Percentiles rank a stretch among this genome's conserved stretches.
phyloP scores from a whole-genome alignment of 2,888 invertebrate genomes.

The Clistopyga incitator region DNA sequence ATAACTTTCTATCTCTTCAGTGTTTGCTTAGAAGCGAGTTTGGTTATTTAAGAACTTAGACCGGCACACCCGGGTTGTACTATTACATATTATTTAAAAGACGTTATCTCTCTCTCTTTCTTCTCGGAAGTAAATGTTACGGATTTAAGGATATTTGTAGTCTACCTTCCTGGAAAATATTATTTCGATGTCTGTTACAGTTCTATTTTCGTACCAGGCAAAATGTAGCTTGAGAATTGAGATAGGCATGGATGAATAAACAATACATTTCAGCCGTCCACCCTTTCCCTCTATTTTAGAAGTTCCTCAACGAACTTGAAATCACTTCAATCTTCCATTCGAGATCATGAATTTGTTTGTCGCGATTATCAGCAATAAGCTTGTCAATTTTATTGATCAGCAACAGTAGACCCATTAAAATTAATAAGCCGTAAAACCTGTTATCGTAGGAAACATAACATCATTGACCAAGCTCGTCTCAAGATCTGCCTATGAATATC shows the following conservation, averaged over 20 bases:
- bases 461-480: not conserved
- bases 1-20: not conserved
- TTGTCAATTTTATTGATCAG: too few relatives aligned
- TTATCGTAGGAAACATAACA: not conserved
- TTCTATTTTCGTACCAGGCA: not conserved
- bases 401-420: not conserved
- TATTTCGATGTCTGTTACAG: not conserved
- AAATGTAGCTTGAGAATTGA: not conserved
- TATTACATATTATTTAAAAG: not conserved
- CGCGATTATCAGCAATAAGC: too few relatives aligned
- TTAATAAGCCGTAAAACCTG: not conserved
- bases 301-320: too few relatives aligned
- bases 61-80: not conserved
- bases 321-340: too few relatives aligned
- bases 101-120: not conserved
- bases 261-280: not conserved
- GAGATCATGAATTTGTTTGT: too few relatives aligned
- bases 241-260: not conserved
- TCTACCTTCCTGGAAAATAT: not conserved
- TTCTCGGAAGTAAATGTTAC: not conserved
- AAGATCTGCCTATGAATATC: not conserved
- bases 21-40: not conserved
- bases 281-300: too few relatives aligned
- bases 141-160: not conserved
- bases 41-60: constrained; percentile 8